A percentile compares a stretch with the other conserved stretches of the same genome.
Evolutionary conservation across 2,888 invertebrate species (phyloP).

Genomic region (Drosophila peninsularis): DNA sequence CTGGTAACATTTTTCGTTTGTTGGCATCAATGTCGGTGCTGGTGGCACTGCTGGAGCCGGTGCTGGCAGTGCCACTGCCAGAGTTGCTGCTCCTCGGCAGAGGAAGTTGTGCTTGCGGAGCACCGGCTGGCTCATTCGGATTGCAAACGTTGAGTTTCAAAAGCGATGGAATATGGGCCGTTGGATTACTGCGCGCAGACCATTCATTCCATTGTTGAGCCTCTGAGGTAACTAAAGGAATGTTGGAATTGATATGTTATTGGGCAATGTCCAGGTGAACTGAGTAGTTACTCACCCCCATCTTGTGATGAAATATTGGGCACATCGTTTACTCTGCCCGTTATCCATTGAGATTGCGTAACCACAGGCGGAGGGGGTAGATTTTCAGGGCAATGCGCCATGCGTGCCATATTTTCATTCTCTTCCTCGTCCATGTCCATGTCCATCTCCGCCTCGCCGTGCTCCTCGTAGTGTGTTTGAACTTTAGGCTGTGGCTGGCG

Average conservation of each 20-base stretch:
- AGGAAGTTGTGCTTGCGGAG: constrained; percentile 35
- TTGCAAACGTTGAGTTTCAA: constrained; percentile 79
- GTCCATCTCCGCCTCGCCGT: constrained; percentile 95
- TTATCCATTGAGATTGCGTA: constrained; percentile 68
- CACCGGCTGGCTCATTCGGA: constrained; percentile 68
- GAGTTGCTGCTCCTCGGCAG: constrained; percentile 29
- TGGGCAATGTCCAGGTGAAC: neutral
- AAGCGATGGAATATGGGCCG: constrained; percentile 81
- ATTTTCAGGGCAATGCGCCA: constrained; percentile 23
- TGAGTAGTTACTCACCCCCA: constrained; percentile 35
- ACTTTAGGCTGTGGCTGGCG: constrained; percentile 18
- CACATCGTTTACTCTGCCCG: constrained; percentile 15
- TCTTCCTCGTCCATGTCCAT: constrained; percentile 90
- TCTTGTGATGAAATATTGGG: constrained; percentile 17
- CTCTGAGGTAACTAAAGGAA: constrained; percentile 20
- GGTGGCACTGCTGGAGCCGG: neutral
- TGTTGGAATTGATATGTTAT: neutral
- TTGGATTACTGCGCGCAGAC: constrained; percentile 53
- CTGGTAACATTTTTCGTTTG: constrained; percentile 95
- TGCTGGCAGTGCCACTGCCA: constrained; percentile 1
- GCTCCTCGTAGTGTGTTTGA: constrained; percentile 85
- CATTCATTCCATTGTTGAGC: constrained; percentile 63
- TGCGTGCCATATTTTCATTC: constrained; percentile 35
- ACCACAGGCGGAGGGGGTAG: constrained; percentile 52
- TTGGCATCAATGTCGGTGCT: constrained; percentile 89